Conservation (phyloP, 2,113 vertebrate species). For the Pteruthius melanotis region DNA sequence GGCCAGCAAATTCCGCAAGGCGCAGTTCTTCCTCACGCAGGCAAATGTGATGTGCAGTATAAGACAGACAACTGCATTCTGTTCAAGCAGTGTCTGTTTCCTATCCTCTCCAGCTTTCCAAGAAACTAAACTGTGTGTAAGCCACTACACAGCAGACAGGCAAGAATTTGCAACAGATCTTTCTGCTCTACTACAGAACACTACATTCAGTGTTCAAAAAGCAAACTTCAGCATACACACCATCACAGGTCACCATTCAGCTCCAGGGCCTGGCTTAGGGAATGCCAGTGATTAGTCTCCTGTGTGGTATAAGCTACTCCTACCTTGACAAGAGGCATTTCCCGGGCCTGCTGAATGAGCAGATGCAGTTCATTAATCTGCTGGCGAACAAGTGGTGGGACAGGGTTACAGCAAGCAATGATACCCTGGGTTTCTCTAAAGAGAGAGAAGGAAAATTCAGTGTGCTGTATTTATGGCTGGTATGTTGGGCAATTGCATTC, state of each 20-base stretch:
- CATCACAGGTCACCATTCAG: neutral
- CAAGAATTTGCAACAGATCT: neutral
- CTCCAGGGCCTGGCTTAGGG: neutral
- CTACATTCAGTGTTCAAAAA: neutral
- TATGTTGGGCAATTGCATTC: neutral
- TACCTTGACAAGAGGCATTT: slow-evolving; percentile 94
- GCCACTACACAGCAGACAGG: neutral
- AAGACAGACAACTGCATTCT: neutral
- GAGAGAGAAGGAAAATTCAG: neutral
- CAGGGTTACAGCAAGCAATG: slow-evolving; percentile 91
- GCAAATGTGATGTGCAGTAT: neutral
- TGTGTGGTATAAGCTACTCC: neutral
- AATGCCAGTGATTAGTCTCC: neutral
- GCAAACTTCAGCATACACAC: neutral
- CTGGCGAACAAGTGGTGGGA: slow-evolving; percentile 90
- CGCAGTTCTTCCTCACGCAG: neutral
- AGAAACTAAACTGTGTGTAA: neutral
- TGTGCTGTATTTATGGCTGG: neutral
- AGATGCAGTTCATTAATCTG: slow-evolving; percentile 92
- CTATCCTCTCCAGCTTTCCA: neutral
- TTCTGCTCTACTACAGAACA: neutral
- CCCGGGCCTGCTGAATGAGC: slow-evolving; percentile 86
- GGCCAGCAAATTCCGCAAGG: neutral
- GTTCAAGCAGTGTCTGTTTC: neutral
- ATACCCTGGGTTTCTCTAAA: slow-evolving; percentile 92